These are phyloP conservation scores for Esperia sulphurella DNA, from an alignment of 2,888 invertebrate genomes.

Conservation along the genomic window DNA sequence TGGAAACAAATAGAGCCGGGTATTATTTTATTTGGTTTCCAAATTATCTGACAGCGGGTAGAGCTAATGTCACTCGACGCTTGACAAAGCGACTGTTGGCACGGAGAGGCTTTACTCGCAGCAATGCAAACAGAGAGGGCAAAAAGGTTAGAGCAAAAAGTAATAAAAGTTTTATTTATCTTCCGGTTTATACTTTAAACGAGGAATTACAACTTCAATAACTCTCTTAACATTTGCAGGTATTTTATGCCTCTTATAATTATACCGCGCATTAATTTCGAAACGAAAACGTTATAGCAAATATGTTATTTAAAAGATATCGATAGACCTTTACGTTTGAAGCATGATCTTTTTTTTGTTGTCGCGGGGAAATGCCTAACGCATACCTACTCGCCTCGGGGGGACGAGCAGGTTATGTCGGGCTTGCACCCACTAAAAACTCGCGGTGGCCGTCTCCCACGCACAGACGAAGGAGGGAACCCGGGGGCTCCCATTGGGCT, in stretches of 20 bases:
- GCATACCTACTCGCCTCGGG: no score
- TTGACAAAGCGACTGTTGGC: conserved; percentile 76
- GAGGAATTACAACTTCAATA: conserved; percentile 12
- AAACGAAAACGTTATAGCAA: no score
- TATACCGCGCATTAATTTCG: no score
- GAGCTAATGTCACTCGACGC: conserved; percentile 69
- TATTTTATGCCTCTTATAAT: not conserved
- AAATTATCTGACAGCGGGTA: conserved; percentile 69
- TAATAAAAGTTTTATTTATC: conserved; percentile 57
- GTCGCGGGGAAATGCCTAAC: no score
- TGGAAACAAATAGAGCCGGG: conserved; percentile 39
- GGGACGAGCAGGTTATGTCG: no score
- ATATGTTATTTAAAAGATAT: no score
- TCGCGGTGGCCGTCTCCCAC: no score
- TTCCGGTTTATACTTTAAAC: conserved; percentile 42
- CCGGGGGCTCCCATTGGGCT: no score
- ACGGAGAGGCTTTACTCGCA: conserved; percentile 70
- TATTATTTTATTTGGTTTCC: conserved; percentile 65
- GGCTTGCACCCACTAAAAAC: no score
- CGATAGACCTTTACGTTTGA: no score
- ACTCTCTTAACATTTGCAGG: not conserved
- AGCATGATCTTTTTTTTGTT: no score
- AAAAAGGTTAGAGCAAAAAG: conserved; percentile 57
- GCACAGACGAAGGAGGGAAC: no score
- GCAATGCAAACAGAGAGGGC: conserved; percentile 65